A percentile compares a stretch with the other conserved stretches of the same genome.
Evolutionary conservation across 2,113 vertebrate species (phyloP).

Genomic region (Xenopus tropicalis): DNA sequence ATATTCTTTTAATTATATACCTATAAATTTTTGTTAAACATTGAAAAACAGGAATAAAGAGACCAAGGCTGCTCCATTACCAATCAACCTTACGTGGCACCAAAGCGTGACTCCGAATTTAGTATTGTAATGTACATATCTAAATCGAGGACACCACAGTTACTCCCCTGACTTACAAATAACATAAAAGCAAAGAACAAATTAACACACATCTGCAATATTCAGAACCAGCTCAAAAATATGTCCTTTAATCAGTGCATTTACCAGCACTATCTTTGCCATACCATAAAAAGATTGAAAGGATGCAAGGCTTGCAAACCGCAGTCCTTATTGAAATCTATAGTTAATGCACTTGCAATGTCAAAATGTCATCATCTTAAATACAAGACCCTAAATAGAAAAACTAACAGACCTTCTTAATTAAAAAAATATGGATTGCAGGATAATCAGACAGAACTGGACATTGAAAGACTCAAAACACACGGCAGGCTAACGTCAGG

Average conservation of each 20-base stretch:
- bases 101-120: no score
- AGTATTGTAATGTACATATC: not conserved
- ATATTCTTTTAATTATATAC: no score
- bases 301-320: slow-evolving; percentile 46
- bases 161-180: not conserved
- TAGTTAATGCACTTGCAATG: slow-evolving; percentile 88
- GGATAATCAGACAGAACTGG: slow-evolving; percentile 67
- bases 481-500: slow-evolving; percentile 58
- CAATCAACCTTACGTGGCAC: no score
- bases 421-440: slow-evolving; percentile 81
- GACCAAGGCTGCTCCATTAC: no score
- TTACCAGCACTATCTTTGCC: not conserved
- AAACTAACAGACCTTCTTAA: slow-evolving; percentile 76
- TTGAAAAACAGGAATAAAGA: no score
- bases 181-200: not conserved
- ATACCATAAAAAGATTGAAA: slow-evolving; percentile 37
- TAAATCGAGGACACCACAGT: not conserved
- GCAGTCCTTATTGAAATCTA: slow-evolving; percentile 87
- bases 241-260: not conserved
- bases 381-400: slow-evolving; percentile 78
- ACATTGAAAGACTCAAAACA: slow-evolving; percentile 58
- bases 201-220: slow-evolving; percentile 7
- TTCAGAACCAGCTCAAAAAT: not conserved
- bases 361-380: slow-evolving; percentile 82
- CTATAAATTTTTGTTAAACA: no score